Percentiles rank a stretch among this genome's conserved stretches.
These are phyloP conservation scores for Thalassaphorura encarpata DNA, from an alignment of 1,140 invertebrate species.

Conservation along the genomic window DNA sequence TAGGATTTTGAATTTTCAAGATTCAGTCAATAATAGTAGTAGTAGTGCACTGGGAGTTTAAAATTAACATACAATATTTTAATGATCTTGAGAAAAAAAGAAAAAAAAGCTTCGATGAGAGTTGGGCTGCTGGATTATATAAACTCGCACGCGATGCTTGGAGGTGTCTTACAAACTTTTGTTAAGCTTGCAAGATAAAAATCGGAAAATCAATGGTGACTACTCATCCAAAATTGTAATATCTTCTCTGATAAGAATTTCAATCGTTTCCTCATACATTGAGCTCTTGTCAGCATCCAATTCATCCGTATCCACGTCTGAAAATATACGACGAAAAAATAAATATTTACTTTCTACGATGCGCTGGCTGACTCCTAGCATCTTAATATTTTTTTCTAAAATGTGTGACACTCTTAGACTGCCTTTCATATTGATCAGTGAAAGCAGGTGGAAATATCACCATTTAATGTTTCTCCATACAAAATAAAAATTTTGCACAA, in stretches of 20 bases:
- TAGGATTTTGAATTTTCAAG: too few species aligned
- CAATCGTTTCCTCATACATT: constrained; percentile 87
- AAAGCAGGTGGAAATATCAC: neutral
- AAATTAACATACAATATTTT: too few species aligned
- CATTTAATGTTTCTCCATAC: constrained; percentile 2
- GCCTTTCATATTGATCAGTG: neutral
- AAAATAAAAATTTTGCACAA: constrained; percentile 11
- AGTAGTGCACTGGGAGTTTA: too few species aligned
- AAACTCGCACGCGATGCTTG: too few species aligned
- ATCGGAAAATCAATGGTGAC: neutral
- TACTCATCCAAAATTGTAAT: constrained; percentile 58
- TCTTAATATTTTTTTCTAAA: neutral
- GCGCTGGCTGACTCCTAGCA: too few species aligned
- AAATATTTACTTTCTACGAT: neutral
- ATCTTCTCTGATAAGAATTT: constrained; percentile 98
- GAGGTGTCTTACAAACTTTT: neutral
- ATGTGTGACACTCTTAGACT: neutral
- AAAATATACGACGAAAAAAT: constrained; percentile 35
- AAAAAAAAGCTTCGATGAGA: too few species aligned
- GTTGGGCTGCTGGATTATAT: too few species aligned
- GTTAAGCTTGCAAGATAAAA: constrained; percentile 8
- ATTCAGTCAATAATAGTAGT: too few species aligned
- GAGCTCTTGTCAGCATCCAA: constrained; percentile 73
- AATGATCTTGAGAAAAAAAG: too few species aligned
- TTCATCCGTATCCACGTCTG: constrained; percentile 87